Conservation (phyloP, 2,888 invertebrate genomes). For the Agelastica alni region DNA sequence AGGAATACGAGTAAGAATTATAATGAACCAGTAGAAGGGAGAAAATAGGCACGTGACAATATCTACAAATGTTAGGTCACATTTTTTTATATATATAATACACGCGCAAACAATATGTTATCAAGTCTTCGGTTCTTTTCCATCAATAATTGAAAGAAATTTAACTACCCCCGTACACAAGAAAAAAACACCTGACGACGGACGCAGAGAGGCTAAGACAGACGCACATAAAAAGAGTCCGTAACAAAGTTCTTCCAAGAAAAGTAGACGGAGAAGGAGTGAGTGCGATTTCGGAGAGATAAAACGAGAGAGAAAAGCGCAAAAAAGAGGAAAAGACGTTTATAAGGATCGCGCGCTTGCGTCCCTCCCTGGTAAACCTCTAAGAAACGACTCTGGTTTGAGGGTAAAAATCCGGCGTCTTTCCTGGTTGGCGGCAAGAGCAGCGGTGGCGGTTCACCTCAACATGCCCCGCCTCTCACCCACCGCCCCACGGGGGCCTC, state of each 20-base stretch:
- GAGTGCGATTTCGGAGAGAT: constrained; percentile 26
- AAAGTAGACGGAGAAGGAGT: no score
- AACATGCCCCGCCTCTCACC: constrained; percentile 57
- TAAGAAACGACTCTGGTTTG: constrained; percentile 60
- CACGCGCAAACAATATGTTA: no score
- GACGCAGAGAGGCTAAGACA: constrained; percentile 37
- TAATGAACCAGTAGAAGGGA: no score
- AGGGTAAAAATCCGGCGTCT: constrained; percentile 61
- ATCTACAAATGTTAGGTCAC: no score
- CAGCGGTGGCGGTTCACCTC: constrained; percentile 60
- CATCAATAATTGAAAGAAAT: constrained; percentile 30
- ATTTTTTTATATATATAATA: no score
- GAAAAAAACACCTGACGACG: constrained; percentile 36
- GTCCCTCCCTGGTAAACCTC: constrained; percentile 58
- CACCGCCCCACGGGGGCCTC: constrained; percentile 47
- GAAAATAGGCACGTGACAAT: no score
- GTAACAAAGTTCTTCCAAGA: constrained; percentile 42
- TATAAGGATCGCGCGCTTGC: constrained; percentile 54
- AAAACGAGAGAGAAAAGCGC: constrained; percentile 33
- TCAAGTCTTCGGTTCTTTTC: no score
- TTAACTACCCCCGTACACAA: constrained; percentile 26
- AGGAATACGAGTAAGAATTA: no score
- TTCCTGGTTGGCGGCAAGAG: constrained; percentile 59
- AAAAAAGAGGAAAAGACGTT: constrained; percentile 53
- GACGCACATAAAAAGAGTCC: constrained; percentile 43